Percentiles rank a stretch among this genome's conserved stretches.
These are phyloP conservation scores for Halictus rubicundus DNA, from an alignment of 1,140 invertebrate genomes.

Conservation along the genomic window DNA sequence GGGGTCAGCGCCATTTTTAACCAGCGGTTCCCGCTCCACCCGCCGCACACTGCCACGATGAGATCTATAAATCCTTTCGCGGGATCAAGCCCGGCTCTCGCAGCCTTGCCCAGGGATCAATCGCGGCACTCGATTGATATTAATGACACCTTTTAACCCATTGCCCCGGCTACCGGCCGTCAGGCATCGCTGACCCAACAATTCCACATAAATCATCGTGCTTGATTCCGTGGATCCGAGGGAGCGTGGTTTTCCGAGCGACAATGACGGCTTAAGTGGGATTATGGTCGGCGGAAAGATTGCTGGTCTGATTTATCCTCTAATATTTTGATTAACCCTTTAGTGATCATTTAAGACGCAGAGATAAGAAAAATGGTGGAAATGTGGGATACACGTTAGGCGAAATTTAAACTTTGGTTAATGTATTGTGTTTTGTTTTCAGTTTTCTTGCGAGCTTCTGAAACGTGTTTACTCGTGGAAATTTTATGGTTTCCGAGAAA, in stretches of 20 bases:
- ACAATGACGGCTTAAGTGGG: background rate
- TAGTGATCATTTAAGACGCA: no score
- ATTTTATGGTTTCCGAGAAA: no score
- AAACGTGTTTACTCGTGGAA: no score
- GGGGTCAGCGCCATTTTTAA: constrained; percentile 70
- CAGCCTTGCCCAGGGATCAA: constrained; percentile 51
- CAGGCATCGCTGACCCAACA: background rate
- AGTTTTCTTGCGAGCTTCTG: no score
- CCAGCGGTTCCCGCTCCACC: constrained; percentile 33
- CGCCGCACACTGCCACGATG: background rate
- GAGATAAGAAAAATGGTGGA: no score
- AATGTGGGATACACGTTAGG: no score
- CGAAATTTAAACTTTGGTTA: no score
- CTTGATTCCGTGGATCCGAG: background rate
- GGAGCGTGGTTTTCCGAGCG: background rate
- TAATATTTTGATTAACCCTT: no score
- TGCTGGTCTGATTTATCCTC: background rate
- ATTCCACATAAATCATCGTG: constrained; percentile 26
- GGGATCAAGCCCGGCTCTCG: constrained; percentile 37
- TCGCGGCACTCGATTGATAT: constrained; percentile 61
- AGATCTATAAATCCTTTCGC: constrained; percentile 61
- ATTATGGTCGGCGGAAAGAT: background rate
- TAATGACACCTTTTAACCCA: constrained; percentile 63
- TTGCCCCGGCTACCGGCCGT: constrained; percentile 46
- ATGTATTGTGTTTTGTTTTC: no score